Evolutionary conservation across 30 jellyfish, hydroid and myxozoan genomes (phyloP), one percentile per base, ranked within the genome.

Genomic region (Aurelia aurita complex sp. Pacific): DNA sequence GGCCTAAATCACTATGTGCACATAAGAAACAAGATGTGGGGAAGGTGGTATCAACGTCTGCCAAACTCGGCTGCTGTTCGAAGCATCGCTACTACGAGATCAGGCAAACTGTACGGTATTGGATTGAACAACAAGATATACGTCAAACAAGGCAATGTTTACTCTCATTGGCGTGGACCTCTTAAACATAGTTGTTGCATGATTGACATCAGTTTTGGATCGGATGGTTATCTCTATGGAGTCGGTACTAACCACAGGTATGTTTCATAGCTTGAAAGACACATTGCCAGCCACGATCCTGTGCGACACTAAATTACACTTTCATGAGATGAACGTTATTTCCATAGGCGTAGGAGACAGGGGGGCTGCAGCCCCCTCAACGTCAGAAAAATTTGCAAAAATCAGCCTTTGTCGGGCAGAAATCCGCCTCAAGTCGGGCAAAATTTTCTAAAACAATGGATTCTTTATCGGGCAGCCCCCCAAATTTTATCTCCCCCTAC

Each of bases 191-290:
- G 81, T 46, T 71, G 89, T 12, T 19, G 16, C 32, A 42, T 52
- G 6, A 68, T 65, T 15, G 89, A 79, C 73, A 55, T 79, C 35
- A 42, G 29, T 15, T 42, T 29, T n/a, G 80, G 74, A 5, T 43
- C 81, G n/a, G 81, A 65, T 67, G 89, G 89, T 9, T 67, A 42
- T 79, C 81, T 79, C 12, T 79, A 79, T 67, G 89, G 89, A 46
- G 60, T 79, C 32, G 89, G 89, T 33, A 40, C 72, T 9, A 11
- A 66, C 81, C 11, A 66, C 17, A 79, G 81, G 89, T 79, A 76
- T 19, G 36, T 18, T 3, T 0, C 10, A 23, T 46, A 4, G 0
- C 57, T 46, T 0, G 1, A 46, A 46, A 46, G 57, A 46, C 57
- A 0, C 57, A 7, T 46, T 46, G 57, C 15, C 0, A 0, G 57